phyloP scores from a whole-genome alignment of 2,797 vertebrate species.

The Gallinago stenura region DNA sequence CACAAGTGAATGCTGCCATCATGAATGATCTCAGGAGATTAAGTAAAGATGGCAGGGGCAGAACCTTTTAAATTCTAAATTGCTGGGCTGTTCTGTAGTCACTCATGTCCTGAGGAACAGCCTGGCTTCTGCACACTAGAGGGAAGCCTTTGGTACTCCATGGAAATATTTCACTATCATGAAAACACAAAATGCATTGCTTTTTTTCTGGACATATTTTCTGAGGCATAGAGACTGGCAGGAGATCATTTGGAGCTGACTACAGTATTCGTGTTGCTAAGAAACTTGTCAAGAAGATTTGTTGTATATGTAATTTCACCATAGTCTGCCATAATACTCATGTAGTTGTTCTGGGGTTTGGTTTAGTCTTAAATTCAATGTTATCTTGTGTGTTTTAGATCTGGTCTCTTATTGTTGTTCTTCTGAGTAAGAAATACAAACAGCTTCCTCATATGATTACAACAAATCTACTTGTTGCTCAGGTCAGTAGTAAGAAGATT shows the following conservation, averaged over 20 bases:
- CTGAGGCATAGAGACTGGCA: neutral
- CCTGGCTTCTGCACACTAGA: neutral
- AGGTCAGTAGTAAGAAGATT: slow-evolving; percentile 82
- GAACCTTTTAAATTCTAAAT: neutral
- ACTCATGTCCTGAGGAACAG: neutral
- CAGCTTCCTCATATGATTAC: slow-evolving; percentile 92
- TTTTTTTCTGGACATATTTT: neutral
- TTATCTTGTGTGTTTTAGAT: slow-evolving; percentile 79
- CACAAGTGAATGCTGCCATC: neutral
- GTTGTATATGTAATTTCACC: neutral
- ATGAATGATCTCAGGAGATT: neutral
- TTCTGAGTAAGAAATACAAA: slow-evolving; percentile 93
- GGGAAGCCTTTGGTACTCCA: neutral
- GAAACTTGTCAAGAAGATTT: neutral
- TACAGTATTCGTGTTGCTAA: neutral
- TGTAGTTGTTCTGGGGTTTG: neutral
- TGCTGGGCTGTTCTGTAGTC: neutral
- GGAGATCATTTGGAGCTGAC: neutral
- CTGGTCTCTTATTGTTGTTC: slow-evolving; percentile 90
- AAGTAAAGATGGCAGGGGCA: neutral
- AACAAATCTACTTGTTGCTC: slow-evolving; percentile 91
- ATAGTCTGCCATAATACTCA: neutral
- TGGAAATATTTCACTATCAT: neutral
- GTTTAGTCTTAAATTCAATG: neutral
- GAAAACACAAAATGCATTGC: neutral